These are phyloP conservation scores for Alligator sinensis DNA, from an alignment of 2,113 vertebrate species.

Conservation along the genomic window DNA sequence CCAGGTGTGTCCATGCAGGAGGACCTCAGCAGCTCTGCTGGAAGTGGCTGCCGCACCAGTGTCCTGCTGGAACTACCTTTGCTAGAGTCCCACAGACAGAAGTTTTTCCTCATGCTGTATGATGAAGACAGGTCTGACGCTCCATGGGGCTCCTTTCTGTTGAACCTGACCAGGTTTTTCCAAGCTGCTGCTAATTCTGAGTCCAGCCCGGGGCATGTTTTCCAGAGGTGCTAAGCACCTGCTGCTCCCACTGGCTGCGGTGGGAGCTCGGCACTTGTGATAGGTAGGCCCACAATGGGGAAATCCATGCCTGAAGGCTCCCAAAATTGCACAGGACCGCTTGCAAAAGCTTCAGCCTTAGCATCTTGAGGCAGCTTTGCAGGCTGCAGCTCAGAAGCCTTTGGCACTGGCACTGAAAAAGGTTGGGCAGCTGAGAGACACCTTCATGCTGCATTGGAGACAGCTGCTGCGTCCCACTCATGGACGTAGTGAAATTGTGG, in stretches of 20 bases:
- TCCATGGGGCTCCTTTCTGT: background rate
- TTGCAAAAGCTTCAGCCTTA: background rate
- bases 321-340: background rate
- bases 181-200: background rate
- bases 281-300: background rate
- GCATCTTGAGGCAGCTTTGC: background rate
- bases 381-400: background rate
- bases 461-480: background rate
- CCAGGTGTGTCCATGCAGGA: background rate
- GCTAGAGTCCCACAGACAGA: background rate
- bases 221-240: background rate
- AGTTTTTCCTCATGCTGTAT: background rate
- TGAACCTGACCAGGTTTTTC: background rate
- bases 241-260: background rate
- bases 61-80: background rate
- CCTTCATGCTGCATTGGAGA: background rate
- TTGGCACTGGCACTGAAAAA: background rate
- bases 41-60: background rate
- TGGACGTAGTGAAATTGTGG: background rate
- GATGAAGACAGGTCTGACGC: no score
- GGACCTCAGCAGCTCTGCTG: background rate
- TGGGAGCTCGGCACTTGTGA: background rate
- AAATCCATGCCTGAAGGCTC: background rate
- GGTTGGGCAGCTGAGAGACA: background rate
- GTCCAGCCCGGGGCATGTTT: background rate